Base-by-base conservation (phyloP, 2,888 invertebrate species). In the Geophilus truncorum region DNA sequence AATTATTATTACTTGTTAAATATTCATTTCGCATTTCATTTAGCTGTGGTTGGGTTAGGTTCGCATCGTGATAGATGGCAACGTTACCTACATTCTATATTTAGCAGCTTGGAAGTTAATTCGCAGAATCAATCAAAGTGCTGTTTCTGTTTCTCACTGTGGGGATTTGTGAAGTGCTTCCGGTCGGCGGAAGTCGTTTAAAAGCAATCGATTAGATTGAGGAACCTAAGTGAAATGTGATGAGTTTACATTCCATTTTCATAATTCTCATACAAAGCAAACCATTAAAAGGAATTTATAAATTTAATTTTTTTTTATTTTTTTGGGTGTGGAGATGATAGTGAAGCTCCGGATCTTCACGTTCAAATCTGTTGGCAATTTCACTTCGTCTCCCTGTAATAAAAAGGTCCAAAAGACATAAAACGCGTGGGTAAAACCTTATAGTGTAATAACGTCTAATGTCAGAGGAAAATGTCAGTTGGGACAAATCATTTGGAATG, bases 91-190 rank as follows among this genome's bases (percentile, higher is more conserved):
- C 25, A 28, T 70, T 70, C 70, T 70, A 70, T 70, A 70, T 70
- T 28, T 70, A 70, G 70, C n/a, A 51, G 51, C 51, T 51, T 51
- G 51, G 51, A 70, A 70, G 70, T 70, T 70, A 70, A 70, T 70
- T 70, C 70, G 70, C 70, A 15, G 70, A 70, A 70, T 70, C 28
- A 70, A 70, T 70, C 25, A 70, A 70, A 70, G 70, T 70, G 70
- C 70, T 70, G 70, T 70, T 70, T 70, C 70, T 70, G 70, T 70
- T 70, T 70, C 70, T 70, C 70, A 70, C 70, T 70, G 70, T 70
- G 70, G 70, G 70, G 70, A 70, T 70, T 70, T 70, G 70, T 70
- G 70, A 70, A 70, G 70, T 70, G 70, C 70, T 70, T 70, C 70
- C 70, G 70, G 70, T 70, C 12, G 28, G 70, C 70, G 70, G 70